Base-by-base conservation (phyloP, 2,113 vertebrate genomes). In the Morphnarchus princeps region DNA sequence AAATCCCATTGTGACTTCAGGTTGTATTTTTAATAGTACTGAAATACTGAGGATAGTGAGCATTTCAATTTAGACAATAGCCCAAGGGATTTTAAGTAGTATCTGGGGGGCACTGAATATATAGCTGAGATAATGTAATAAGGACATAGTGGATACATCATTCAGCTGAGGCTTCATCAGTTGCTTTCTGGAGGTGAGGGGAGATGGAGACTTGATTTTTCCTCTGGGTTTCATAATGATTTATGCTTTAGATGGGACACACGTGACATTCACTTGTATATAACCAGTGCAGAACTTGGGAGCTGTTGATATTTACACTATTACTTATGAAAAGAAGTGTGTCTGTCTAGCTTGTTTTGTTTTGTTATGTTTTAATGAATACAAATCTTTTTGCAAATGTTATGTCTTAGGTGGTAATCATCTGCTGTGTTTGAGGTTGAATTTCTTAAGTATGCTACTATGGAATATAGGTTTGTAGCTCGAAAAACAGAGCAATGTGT, bases 31-130 rank as follows among this genome's bases (percentile, higher is more conserved):
- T 70, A 83, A 59, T 93, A 86, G 40, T 89, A 47, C 70, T 45
- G 89, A 95, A 95, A 81, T 89, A 57, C 4, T 16, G 40, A 88
- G 43, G 32, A 49, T 78, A 81, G 22, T 38, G 91, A 82, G 50
- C 66, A 80, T 97, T 98, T 95, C 29, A 58, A 47, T 96, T 97
- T 95, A 90, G 58, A 63, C 40, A 88, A 36, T n/a, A 88, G n/a
- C 69, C 71, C 63, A 47, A 34, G 84, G 63, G 77, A 10, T 92
- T 61, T 95, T 70, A 69, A 79, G 18, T 79, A 66, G 28, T 89
- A 58, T 73, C 70, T 81, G 20, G 55, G 57, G 45, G 82, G 16
- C 47, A 65, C 9, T 94, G 78, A 85, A 50, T 87, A 81, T 85
- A 65, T 55, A 89, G 49, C 13, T 69, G n/a, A 66, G 61, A 70